These are phyloP conservation scores for Embidobia sp. DNA, from an alignment of 2,888 invertebrate genomes.

Conservation along the genomic window DNA sequence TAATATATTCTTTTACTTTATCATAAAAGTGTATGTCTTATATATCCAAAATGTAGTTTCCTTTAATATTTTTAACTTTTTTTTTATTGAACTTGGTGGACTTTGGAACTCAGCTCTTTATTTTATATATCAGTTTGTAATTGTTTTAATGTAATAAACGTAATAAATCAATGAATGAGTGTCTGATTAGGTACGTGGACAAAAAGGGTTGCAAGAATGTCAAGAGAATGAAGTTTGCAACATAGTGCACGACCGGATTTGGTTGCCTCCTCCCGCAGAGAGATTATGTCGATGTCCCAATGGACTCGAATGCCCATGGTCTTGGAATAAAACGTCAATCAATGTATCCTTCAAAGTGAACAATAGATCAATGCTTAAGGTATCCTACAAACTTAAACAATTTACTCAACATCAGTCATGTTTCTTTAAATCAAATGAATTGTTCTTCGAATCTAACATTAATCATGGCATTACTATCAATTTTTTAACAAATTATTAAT, in stretches of 20 bases:
- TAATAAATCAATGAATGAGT: neutral
- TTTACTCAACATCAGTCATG: too few species aligned
- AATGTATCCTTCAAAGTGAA: constrained; percentile 82
- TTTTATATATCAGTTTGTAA: too few species aligned
- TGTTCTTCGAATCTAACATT: too few species aligned
- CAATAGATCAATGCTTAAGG: constrained; percentile 85
- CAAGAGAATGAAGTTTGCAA: constrained; percentile 82
- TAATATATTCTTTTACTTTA: too few species aligned
- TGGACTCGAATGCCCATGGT: constrained; percentile 82
- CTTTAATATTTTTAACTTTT: too few species aligned
- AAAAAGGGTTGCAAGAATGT: constrained; percentile 84
- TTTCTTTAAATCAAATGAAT: too few species aligned
- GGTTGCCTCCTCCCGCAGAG: constrained; percentile 84
- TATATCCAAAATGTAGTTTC: too few species aligned
- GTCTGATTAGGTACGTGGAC: constrained; percentile 83
- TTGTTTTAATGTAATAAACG: neutral
- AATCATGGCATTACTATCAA: too few species aligned
- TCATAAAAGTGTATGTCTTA: too few species aligned
- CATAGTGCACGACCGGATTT: constrained; percentile 83
- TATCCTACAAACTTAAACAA: constrained; percentile 70
- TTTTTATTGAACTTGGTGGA: too few species aligned
- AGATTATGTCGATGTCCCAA: constrained; percentile 85
- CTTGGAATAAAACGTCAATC: constrained; percentile 78
- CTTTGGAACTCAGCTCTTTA: too few species aligned
- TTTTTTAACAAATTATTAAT: too few species aligned